Evolutionary conservation across 2,888 invertebrate genomes (phyloP).

Genomic region (Tetramorium bicarinatum): DNA sequence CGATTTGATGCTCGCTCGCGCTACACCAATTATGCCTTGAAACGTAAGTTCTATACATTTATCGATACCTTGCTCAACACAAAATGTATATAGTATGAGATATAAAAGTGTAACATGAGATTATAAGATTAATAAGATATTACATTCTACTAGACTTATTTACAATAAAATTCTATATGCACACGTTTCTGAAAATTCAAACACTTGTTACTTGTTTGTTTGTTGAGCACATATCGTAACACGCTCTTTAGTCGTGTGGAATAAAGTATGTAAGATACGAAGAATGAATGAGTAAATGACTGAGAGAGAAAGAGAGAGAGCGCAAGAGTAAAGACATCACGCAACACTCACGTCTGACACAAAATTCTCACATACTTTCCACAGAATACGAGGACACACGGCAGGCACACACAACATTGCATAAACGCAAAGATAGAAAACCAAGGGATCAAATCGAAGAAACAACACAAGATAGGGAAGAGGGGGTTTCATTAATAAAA

Average conservation of each 20-base stretch:
- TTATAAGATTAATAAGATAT: not conserved
- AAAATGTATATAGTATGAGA: constrained; percentile 17
- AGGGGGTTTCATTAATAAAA: constrained; percentile 82
- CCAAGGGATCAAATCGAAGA: constrained; percentile 82
- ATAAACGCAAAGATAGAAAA: constrained; percentile 84
- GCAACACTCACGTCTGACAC: constrained; percentile 78
- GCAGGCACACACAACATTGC: constrained; percentile 85
- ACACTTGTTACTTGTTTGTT: constrained; percentile 59
- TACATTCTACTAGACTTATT: constrained; percentile 17
- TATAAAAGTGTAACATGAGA: not conserved
- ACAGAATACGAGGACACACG: constrained; percentile 87
- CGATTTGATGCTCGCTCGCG: constrained; percentile 71
- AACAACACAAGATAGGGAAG: constrained; percentile 82
- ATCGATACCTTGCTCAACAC: constrained; percentile 10
- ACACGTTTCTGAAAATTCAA: constrained; percentile 29
- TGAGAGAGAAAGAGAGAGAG: not conserved
- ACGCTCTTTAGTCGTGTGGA: constrained; percentile 77
- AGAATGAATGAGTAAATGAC: not conserved
- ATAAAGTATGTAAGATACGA: constrained; percentile 73
- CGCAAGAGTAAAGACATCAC: constrained; percentile 51
- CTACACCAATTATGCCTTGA: constrained; percentile 71
- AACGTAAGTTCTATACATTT: constrained; percentile 75
- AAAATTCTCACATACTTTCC: constrained; percentile 85
- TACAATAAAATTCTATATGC: constrained; percentile 13
- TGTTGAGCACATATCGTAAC: constrained; percentile 76